Evolutionary conservation across 1,140 invertebrate genomes (phyloP).

Genomic region (Mylabris phalerata): DNA sequence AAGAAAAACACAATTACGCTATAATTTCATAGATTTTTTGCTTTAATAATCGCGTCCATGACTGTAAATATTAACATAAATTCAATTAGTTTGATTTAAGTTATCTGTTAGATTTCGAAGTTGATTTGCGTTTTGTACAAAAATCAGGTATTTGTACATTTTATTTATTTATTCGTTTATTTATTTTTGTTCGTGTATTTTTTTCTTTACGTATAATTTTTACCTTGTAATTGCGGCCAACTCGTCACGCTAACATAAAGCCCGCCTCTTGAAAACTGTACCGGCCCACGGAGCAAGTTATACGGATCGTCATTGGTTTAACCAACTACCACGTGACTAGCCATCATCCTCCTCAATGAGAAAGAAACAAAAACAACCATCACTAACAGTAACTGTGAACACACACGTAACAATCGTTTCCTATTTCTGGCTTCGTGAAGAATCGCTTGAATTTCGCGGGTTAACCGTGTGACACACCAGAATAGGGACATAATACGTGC

Average conservation of each 20-base stretch:
- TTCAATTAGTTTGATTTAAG: too few relatives aligned
- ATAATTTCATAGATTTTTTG: too few relatives aligned
- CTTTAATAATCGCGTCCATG: too few relatives aligned
- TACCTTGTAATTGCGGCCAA: constrained; percentile 37
- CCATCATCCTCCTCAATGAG: constrained; percentile 40
- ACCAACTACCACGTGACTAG: constrained; percentile 36
- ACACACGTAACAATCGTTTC: constrained; percentile 42
- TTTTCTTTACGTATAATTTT: constrained; percentile 33
- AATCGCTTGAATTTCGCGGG: constrained; percentile 28
- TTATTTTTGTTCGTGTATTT: constrained; percentile 18
- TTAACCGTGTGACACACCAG: not conserved
- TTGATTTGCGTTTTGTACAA: too few relatives aligned
- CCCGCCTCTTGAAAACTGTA: constrained; percentile 31
- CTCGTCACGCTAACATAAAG: constrained; percentile 35
- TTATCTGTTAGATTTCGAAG: too few relatives aligned
- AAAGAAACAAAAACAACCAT: constrained; percentile 44
- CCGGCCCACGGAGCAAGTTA: constrained; percentile 27
- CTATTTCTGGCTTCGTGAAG: constrained; percentile 36
- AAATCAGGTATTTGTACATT: too few relatives aligned
- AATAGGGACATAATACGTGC: not conserved
- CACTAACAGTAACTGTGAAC: constrained; percentile 41
- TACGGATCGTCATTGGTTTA: constrained; percentile 31
- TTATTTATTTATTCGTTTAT: too few relatives aligned
- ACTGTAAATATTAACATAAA: too few relatives aligned
- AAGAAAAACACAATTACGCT: too few relatives aligned